Base-by-base conservation (phyloP, 2,888 invertebrate species). In the Pocota personata region DNA sequence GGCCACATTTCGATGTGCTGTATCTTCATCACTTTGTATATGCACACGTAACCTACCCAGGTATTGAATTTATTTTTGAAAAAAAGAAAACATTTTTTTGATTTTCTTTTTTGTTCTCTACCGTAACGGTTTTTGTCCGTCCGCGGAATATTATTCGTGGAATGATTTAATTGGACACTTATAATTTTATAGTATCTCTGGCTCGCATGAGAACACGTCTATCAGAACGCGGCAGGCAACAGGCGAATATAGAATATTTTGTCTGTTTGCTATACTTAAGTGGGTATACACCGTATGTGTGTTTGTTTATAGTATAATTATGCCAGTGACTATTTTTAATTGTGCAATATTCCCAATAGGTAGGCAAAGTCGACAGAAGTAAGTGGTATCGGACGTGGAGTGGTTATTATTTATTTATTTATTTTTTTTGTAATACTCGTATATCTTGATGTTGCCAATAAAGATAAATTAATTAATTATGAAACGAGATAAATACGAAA, bases 131-230 rank as follows among this genome's bases (percentile, higher is more conserved):
- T 37, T 48, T 62, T 52, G 79, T 60, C 43, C 50, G 64, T 64
- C 80, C 71, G 84, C 80, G 84, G 80, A 84, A 84, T 80, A 71
- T 84, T 76, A 76, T 84, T 80, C 58, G 75, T 80, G 80, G 80
- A 80, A 84, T 84, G 71, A 76, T 84, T 84, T 84, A 84, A 84
- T 80, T 84, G 84, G 84, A 71, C 80, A 80, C 75, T 80, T 79
- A 62, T 67, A 66, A 67, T 83, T 79, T 82, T 52, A 66, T 67
- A 62, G 80, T 43, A 43, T 73, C 50, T 66, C 24, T 62, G 37
- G 64, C 12, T 16, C 10, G 55, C 73, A 46, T 30, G 21, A 37
- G 27, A 43, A 40, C 66, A 27, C 71, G 35, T 82, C 69, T 40
- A 69, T 67, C 67, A 67, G 73, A 79, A 71, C 32, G 16, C 16